Base-by-base conservation (phyloP, 1,140 invertebrate species). In the Brachionus koreanus region DNA sequence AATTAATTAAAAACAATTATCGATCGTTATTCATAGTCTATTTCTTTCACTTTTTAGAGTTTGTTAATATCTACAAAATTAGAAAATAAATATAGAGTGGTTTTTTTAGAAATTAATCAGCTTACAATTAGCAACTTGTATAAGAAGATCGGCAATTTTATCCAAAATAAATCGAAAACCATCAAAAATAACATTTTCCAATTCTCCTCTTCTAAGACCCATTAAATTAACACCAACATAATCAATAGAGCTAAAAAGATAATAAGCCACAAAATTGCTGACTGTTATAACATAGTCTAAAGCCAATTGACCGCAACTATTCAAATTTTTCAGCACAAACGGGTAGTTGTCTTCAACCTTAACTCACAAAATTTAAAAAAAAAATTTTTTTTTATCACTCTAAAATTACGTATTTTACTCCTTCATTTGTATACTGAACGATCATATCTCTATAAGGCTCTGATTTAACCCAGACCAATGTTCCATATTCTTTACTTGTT, bases 101-200 rank as follows among this genome's bases (percentile, higher is more conserved):
- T 65, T 13, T 65, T 33, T 65, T 13, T 13, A 37, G 12, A 5
- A 10, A n/a, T 37, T 37, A 69, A 16, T 23, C 7, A 69, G 19
- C 35, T 69, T 69, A 74, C 69, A 74, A 46, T 74, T 35, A 10
- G 37, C 43, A 23, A 74, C 9, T 25, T 46, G 19, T 74, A 25
- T 10, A n/a, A 79, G 19, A 57, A 13, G 23, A 12, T 61, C n/a
- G 29, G 76, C 35, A 25, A 79, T 16, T 61, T 79, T 79, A 23
- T 79, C 49, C 35, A 79, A 61, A 42, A 57, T 13, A 79, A 79
- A 42, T 61, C 29, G 57, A 42, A 79, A 79, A 35, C n/a, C 49
- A 65, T 79, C 76, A 9, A 79, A 79, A 79, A 79, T 35, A 19
- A 79, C n/a, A 25, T 35, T 39, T 35, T 79, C 76, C 37, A 79